Conservation (phyloP, 2,888 invertebrate genomes). For the Acrobasis repandana region DNA sequence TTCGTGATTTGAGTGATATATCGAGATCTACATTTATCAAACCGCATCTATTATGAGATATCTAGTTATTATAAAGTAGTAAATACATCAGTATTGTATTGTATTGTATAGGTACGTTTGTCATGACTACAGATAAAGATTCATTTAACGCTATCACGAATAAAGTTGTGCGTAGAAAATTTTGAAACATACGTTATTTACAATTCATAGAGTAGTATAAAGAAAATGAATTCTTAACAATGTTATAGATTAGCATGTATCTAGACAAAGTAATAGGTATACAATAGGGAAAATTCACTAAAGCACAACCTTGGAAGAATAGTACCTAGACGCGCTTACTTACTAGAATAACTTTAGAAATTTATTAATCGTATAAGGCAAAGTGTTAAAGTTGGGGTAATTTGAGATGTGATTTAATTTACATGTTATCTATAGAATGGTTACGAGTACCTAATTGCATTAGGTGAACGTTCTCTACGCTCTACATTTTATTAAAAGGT, state of each 20-base stretch:
- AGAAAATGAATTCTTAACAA: conserved; percentile 45
- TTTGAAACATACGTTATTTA: conserved; percentile 65
- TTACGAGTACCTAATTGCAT: conserved; percentile 32
- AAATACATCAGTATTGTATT: no score
- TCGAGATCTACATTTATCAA: not conserved
- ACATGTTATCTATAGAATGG: conserved; percentile 38
- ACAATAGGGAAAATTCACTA: conserved; percentile 74
- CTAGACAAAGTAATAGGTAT: conserved; percentile 51
- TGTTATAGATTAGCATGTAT: conserved; percentile 51
- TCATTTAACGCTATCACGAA: conserved; percentile 64
- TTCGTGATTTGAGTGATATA: not conserved
- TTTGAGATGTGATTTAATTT: conserved; percentile 56
- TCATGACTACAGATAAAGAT: conserved; percentile 50
- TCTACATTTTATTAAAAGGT: conserved; percentile 27
- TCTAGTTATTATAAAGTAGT: conserved; percentile 28
- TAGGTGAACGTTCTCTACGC: conserved; percentile 30
- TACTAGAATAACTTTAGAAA: conserved; percentile 74
- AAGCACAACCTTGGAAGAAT: conserved; percentile 83
- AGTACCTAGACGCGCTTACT: conserved; percentile 79
- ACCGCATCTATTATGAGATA: not conserved
- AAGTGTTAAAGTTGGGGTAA: conserved; percentile 78
- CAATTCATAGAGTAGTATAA: conserved; percentile 55
- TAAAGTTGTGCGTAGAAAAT: conserved; percentile 77
- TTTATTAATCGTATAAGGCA: conserved; percentile 74
- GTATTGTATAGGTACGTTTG: conserved; percentile 42